phyloP scores from a whole-genome alignment of 1,140 invertebrate species.

The Tribolium castaneum region DNA sequence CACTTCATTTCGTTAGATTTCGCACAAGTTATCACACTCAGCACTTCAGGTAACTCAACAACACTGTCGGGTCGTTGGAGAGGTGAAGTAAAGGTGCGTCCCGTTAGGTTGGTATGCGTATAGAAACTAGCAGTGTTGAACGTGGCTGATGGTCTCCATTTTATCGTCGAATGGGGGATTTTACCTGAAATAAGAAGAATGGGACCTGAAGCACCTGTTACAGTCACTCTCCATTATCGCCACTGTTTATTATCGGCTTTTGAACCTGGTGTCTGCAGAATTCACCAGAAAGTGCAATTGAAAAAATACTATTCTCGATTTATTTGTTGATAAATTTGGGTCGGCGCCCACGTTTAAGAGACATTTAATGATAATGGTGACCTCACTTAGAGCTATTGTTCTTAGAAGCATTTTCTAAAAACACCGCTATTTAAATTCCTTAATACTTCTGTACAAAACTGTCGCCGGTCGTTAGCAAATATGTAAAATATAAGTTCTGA shows the following conservation, averaged over 20 bases:
- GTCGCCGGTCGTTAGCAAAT: too few relatives aligned
- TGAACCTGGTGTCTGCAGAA: not conserved
- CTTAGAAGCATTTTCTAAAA: not conserved
- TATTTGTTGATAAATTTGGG: conserved; percentile 23
- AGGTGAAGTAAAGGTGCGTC: conserved; percentile 59
- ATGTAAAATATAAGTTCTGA: too few relatives aligned
- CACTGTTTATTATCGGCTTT: not conserved
- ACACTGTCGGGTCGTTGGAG: conserved; percentile 49
- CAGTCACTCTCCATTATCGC: conserved; percentile 27
- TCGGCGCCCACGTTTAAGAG: conserved; percentile 9
- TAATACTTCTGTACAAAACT: not conserved
- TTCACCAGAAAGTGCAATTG: not conserved
- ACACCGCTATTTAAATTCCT: not conserved
- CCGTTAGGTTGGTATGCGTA: conserved; percentile 56
- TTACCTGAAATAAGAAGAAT: conserved; percentile 31
- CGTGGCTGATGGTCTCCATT: conserved; percentile 25
- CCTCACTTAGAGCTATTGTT: conserved; percentile 17
- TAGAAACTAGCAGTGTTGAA: conserved; percentile 30
- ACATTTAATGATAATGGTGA: conserved; percentile 18
- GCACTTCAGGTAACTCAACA: conserved; percentile 47
- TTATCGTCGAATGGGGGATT: conserved; percentile 3
- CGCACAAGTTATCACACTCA: conserved; percentile 36
- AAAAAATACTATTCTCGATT: not conserved
- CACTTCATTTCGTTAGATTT: not conserved
- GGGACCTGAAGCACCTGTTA: conserved; percentile 15